Evolutionary conservation across 2,888 invertebrate genomes (phyloP).

Genomic region (Leptopterna dolabrata): DNA sequence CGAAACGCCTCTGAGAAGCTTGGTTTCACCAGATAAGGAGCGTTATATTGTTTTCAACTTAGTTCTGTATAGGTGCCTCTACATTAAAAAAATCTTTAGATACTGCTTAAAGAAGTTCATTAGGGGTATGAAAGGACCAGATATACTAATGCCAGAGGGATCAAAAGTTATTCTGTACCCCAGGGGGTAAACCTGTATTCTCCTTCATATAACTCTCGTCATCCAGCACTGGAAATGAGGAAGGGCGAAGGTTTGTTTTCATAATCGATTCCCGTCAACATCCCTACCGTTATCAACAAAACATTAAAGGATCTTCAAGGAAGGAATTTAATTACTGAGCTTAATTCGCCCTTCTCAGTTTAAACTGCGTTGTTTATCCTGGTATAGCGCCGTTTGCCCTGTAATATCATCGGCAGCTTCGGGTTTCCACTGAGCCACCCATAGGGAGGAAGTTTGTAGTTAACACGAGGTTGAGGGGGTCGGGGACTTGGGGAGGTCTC

Average conservation of each 20-base stretch:
- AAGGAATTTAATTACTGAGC: not conserved
- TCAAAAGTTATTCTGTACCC: no score
- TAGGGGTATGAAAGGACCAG: not conserved
- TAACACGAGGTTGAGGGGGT: not conserved
- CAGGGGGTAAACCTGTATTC: no score
- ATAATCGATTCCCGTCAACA: not conserved
- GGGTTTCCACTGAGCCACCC: not conserved
- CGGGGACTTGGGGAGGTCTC: not conserved
- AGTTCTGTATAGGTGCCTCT: no score
- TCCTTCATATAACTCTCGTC: not conserved
- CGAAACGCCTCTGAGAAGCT: no score
- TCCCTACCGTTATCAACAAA: not conserved
- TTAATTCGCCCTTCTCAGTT: not conserved
- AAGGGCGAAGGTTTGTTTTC: not conserved
- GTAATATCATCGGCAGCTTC: not conserved
- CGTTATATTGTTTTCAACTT: no score
- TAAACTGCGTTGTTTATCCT: not conserved
- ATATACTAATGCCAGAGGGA: no score
- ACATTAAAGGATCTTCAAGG: not conserved
- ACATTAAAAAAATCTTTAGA: no score
- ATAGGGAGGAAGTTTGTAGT: not conserved
- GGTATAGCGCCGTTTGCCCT: not conserved
- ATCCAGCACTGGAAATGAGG: not conserved
- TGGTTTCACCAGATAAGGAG: no score
- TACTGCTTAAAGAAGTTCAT: no score